These are phyloP conservation scores for Cerastis rubricosa DNA, from an alignment of 2,888 invertebrate genomes.

Conservation along the genomic window DNA sequence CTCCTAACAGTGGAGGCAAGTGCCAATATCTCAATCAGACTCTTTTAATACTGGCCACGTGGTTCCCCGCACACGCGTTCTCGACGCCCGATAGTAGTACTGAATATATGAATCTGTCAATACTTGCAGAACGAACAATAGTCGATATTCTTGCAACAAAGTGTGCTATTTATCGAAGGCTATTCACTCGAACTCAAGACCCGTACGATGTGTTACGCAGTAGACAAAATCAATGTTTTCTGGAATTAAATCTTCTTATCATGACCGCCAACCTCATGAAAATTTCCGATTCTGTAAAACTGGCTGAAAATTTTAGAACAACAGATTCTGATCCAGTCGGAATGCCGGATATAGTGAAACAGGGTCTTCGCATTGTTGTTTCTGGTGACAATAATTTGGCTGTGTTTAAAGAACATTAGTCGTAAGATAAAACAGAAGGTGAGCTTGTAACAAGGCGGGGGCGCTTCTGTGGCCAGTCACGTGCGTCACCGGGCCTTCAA, in stretches of 20 bases:
- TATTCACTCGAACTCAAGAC: slow-evolving; percentile 17
- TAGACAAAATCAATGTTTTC: slow-evolving; percentile 11
- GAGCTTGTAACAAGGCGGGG: slow-evolving; percentile 58
- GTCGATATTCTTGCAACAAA: slow-evolving; percentile 27
- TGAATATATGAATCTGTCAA: slow-evolving; percentile 42
- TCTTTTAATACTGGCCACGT: slow-evolving; percentile 80
- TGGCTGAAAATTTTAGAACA: background rate
- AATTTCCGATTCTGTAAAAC: background rate
- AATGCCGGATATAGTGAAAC: background rate
- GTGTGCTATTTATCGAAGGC: slow-evolving; percentile 38
- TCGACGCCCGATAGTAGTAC: slow-evolving; percentile 32
- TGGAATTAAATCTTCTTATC: background rate
- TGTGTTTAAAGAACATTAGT: slow-evolving; percentile 20
- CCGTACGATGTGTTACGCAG: slow-evolving; percentile 19
- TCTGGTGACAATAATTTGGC: slow-evolving; percentile 19
- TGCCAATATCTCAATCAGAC: slow-evolving; percentile 85
- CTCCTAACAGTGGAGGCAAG: slow-evolving; percentile 69
- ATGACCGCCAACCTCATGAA: background rate
- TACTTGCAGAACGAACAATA: slow-evolving; percentile 38
- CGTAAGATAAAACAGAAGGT: slow-evolving; percentile 47
- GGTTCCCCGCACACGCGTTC: slow-evolving; percentile 67
- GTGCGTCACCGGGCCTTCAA: slow-evolving; percentile 81
- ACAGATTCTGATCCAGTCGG: background rate
- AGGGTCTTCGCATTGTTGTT: background rate
- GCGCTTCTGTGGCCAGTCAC: slow-evolving; percentile 71